phyloP scores from a whole-genome alignment of 1,140 invertebrate genomes.

The Cepaea nemoralis region DNA sequence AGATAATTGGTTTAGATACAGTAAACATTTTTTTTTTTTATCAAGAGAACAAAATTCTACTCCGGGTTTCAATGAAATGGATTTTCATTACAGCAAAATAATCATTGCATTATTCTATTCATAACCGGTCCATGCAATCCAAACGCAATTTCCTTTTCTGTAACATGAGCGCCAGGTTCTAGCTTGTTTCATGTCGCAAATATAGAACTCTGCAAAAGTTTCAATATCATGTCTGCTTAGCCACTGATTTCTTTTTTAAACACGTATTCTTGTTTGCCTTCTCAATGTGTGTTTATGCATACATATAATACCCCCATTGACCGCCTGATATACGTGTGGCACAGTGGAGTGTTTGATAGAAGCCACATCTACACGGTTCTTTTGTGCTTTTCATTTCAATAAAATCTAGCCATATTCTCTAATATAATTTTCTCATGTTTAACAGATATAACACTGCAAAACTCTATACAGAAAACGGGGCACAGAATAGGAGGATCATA shows the following conservation, averaged over 20 bases:
- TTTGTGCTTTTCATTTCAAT: too few relatives aligned
- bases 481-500: too few relatives aligned
- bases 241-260: too few relatives aligned
- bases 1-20: slow-evolving; percentile 29
- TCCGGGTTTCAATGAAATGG: not conserved
- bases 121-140: not conserved
- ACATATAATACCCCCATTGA: too few relatives aligned
- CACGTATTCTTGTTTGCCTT: not conserved
- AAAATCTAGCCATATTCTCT: too few relatives aligned
- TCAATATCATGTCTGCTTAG: not conserved
- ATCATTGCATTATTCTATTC: not conserved
- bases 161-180: not conserved
- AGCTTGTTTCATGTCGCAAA: not conserved
- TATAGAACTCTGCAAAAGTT: not conserved
- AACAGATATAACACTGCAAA: too few relatives aligned
- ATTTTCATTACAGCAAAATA: slow-evolving; percentile 9
- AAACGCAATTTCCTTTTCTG: not conserved
- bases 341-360: too few relatives aligned
- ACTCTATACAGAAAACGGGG: too few relatives aligned
- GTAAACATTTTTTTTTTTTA: not conserved
- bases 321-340: too few relatives aligned
- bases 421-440: too few relatives aligned
- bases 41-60: not conserved
- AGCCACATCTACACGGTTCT: too few relatives aligned
- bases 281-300: too few relatives aligned